phyloP scores from a whole-genome alignment of 2,113 vertebrate genomes.

The Myotis davidii region DNA sequence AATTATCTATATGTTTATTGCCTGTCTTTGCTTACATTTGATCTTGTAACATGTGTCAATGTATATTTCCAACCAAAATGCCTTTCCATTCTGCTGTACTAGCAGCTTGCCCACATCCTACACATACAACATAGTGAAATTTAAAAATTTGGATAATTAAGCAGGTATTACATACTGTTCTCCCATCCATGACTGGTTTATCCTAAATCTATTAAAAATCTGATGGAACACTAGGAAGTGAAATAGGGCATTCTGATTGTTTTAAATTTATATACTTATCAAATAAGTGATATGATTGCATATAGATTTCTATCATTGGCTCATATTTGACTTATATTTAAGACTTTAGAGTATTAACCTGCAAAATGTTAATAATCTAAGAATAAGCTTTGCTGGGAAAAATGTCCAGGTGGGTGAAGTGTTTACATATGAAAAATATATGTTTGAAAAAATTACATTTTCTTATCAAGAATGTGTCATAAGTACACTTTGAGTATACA shows the following conservation, averaged over 20 bases:
- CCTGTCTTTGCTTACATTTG: neutral
- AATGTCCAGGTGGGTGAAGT: neutral
- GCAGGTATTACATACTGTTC: neutral
- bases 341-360: neutral
- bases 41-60: neutral
- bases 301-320: neutral
- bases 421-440: neutral
- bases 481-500: neutral
- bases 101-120: neutral
- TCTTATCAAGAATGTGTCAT: neutral
- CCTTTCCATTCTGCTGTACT: neutral
- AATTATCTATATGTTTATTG: neutral
- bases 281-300: conserved; percentile 31
- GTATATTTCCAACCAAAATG: neutral
- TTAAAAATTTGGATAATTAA: neutral
- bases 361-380: neutral
- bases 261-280: neutral
- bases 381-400: neutral
- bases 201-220: neutral
- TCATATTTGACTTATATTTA: conserved; percentile 1
- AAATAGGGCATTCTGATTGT: neutral
- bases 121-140: neutral
- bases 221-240: neutral
- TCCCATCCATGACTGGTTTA: neutral
- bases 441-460: neutral